Conservation (phyloP, 2,888 invertebrate genomes). For the Hyposoter dolosus region DNA sequence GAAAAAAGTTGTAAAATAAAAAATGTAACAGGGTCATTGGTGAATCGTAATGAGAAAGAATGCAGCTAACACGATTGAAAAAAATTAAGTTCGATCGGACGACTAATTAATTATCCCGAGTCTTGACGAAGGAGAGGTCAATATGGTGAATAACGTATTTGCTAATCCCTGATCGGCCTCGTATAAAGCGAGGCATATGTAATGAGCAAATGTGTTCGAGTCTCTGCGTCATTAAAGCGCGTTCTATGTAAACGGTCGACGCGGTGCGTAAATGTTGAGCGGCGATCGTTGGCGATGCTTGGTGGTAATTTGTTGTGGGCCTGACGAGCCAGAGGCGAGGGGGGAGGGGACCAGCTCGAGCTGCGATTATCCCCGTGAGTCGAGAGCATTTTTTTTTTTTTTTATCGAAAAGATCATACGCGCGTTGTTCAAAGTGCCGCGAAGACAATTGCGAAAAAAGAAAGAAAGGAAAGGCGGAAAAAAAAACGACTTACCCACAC, state of each 20-base stretch:
- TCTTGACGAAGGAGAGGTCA: conserved; percentile 8
- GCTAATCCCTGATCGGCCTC: conserved; percentile 63
- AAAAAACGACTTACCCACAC: not conserved
- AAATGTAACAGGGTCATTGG: not conserved
- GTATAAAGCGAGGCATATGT: conserved; percentile 54
- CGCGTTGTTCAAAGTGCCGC: conserved; percentile 16
- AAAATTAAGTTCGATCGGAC: conserved; percentile 5
- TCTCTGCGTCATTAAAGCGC: conserved; percentile 45
- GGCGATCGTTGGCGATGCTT: not conserved
- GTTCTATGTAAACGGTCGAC: conserved; percentile 25
- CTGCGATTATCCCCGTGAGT: conserved; percentile 25
- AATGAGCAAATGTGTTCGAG: conserved; percentile 58
- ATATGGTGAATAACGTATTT: conserved; percentile 48
- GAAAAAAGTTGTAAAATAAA: not conserved
- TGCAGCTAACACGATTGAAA: not conserved
- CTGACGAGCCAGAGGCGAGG: not conserved
- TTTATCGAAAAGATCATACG: conserved; percentile 2
- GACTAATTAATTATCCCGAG: conserved; percentile 44
- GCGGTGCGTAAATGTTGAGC: conserved; percentile 50
- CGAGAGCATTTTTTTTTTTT: conserved; percentile 13
- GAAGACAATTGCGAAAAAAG: conserved; percentile 36
- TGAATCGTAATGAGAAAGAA: conserved; percentile 7
- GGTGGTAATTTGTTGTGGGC: not conserved
- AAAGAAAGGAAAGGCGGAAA: conserved; percentile 11
- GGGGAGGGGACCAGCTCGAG: not conserved